Evolutionary conservation across 2,113 vertebrate genomes (phyloP).

Genomic region (Cololabis saira): DNA sequence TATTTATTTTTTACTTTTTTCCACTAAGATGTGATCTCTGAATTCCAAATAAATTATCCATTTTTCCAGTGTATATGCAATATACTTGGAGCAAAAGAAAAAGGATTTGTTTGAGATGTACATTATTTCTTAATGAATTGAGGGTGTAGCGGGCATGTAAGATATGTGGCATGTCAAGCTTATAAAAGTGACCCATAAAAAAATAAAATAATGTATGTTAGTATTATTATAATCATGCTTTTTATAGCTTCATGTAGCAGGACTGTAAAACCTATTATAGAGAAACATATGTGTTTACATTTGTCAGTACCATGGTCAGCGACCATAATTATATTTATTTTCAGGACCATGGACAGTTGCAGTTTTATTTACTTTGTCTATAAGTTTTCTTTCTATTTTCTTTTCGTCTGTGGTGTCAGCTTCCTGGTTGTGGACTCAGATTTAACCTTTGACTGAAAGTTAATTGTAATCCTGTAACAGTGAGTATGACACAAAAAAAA

Average conservation of each 20-base stretch:
- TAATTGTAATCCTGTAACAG: neutral
- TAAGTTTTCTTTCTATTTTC: neutral
- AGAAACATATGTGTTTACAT: no score
- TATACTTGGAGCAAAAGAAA: no score
- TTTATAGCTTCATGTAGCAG: no score
- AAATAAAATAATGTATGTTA: no score
- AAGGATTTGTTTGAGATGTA: no score
- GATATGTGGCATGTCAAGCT: neutral
- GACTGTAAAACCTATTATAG: no score
- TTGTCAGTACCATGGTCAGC: neutral
- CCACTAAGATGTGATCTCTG: no score
- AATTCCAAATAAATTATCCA: no score
- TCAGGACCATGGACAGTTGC: slow-evolving; percentile 56
- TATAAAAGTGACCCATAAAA: neutral
- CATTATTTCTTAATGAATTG: no score
- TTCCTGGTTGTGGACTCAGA: neutral
- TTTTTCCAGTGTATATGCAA: no score
- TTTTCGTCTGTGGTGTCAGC: neutral
- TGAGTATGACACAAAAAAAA: neutral
- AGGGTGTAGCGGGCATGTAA: no score
- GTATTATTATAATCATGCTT: no score
- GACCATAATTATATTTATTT: neutral
- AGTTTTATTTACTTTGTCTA: neutral
- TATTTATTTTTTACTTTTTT: slow-evolving; percentile 2
- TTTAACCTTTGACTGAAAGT: slow-evolving; percentile 4